Conservation (phyloP, 1,140 invertebrate species). For the Euglossa dilemma region DNA sequence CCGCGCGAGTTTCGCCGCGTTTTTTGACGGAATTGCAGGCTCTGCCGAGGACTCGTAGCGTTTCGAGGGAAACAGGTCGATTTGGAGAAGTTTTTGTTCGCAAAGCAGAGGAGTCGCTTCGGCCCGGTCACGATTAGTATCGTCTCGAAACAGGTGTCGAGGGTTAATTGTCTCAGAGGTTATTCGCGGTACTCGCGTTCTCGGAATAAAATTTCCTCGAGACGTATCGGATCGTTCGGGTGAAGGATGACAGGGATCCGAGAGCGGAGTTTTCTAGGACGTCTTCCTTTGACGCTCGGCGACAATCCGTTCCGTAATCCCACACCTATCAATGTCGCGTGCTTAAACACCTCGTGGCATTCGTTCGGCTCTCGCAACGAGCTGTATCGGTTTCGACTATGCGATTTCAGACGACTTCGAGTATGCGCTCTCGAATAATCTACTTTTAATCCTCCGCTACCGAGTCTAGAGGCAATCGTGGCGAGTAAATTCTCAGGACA, state of each 20-base stretch:
- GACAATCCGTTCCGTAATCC: not conserved
- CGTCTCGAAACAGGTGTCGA: too few relatives aligned
- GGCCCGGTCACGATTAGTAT: too few relatives aligned
- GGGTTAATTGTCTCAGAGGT: too few relatives aligned
- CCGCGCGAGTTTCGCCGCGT: not conserved
- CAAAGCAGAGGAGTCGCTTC: not conserved
- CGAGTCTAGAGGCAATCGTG: too few relatives aligned
- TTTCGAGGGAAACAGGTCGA: not conserved
- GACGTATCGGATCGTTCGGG: too few relatives aligned
- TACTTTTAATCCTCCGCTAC: too few relatives aligned
- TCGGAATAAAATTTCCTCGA: too few relatives aligned
- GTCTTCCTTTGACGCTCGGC: not conserved
- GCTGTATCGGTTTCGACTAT: slow-evolving; percentile 31
- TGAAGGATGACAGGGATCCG: not conserved
- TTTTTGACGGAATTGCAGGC: not conserved
- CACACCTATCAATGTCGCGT: slow-evolving; percentile 2
- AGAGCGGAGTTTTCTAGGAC: not conserved
- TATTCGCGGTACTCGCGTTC: too few relatives aligned
- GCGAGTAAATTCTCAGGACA: too few relatives aligned
- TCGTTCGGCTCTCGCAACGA: not conserved
- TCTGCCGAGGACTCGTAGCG: not conserved
- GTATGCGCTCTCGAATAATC: not conserved
- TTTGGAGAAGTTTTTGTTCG: not conserved
- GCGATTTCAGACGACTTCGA: slow-evolving; percentile 10
- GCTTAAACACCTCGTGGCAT: not conserved